Evolutionary conservation across 2,797 vertebrate genomes (phyloP), one percentile per base, ranked within the genome.

Genomic region (Telmatherina bonti): DNA sequence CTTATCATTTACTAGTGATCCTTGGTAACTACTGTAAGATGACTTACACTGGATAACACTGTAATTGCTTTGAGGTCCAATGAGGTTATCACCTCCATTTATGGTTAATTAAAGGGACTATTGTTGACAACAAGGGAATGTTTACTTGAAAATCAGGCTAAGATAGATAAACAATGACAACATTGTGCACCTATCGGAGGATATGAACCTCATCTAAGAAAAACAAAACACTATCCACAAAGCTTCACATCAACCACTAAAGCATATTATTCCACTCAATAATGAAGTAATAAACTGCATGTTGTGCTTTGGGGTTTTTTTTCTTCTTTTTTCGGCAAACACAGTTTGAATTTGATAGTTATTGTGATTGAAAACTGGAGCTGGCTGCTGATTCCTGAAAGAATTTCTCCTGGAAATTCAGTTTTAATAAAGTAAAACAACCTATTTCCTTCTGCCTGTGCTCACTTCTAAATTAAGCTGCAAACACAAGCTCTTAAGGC

Each of bases 1-100:
- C 85, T 89, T 88, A 85, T 91, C 79, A 87, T 90, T 90, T 85
- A 73, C 72, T 83, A 74, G 69, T 86, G 74, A 91, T 91, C 90
- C 81, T 82, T 73, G 82, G 89, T 88, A 91, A 86, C 87, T 79
- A 80, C 82, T 74, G 72, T 92, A 90, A 91, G 85, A 85, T 70
- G 59, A 73, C 84, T 87, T 87, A 72, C 72, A 72, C 51, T 62
- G 85, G 88, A 93, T 92, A 86, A 89, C 85, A 72, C 75, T 1
- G 62, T 82, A 79, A 91, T 88, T 62, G 52, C 85, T 78, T 74
- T 72, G 62, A 77, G 81, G 78, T 77, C 73, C 74, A 70, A 65
- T 60, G 69, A 84, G 84, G 85, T 87, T 88, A 77, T 85, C 73
- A 31, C 70, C 67, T 58, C 78, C 72, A 84, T 85, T 90, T 80